Evolutionary conservation across 2,113 vertebrate species (phyloP).

Genomic region (Delphinus delphis): DNA sequence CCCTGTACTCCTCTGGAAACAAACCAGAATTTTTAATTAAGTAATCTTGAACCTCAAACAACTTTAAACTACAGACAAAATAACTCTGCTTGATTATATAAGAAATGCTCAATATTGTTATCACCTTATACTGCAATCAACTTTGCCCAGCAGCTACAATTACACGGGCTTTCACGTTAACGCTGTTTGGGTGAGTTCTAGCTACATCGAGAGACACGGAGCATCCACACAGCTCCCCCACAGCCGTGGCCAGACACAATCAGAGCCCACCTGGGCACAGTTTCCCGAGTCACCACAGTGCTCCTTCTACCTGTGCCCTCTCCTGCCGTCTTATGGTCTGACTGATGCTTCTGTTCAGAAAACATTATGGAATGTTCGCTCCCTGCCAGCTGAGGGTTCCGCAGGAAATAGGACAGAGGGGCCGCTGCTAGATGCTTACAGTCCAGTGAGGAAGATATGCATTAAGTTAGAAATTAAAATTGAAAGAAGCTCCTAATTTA

Average conservation of each 20-base stretch:
- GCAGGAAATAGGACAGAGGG: background rate
- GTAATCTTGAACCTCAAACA: slow-evolving; percentile 49
- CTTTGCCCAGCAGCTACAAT: background rate
- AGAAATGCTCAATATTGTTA: background rate
- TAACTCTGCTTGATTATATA: background rate
- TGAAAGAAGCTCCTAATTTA: background rate
- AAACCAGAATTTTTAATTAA: slow-evolving; percentile 54
- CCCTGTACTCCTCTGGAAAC: background rate
- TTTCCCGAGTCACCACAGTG: background rate
- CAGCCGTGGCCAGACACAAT: background rate
- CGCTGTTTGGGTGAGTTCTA: background rate
- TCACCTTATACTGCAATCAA: background rate
- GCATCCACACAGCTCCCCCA: fast-evolving
- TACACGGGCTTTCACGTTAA: background rate
- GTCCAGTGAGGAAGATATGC: background rate
- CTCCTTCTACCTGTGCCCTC: background rate
- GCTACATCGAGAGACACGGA: background rate
- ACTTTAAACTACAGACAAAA: slow-evolving; percentile 47
- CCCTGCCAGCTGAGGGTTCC: background rate
- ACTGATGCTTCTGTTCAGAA: background rate
- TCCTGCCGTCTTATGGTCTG: background rate
- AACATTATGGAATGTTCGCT: background rate
- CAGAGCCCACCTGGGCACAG: fast-evolving
- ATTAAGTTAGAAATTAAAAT: background rate
- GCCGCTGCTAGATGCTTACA: background rate